Conservation (phyloP, 2,113 vertebrate species). For the Smithornis capensis region DNA sequence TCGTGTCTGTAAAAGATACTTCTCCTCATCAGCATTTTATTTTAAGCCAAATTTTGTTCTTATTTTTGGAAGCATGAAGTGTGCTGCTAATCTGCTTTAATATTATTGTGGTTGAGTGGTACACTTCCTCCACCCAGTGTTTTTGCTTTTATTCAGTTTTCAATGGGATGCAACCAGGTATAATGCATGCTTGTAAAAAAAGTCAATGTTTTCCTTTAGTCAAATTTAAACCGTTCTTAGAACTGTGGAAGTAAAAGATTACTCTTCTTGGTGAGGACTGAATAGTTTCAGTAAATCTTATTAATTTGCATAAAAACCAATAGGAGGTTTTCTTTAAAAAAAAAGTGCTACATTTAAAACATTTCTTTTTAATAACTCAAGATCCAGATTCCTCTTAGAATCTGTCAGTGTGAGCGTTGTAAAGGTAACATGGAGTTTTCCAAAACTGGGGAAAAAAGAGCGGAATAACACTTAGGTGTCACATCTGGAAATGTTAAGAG, state of each 20-base stretch:
- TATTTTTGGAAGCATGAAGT: not conserved
- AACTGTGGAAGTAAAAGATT: not conserved
- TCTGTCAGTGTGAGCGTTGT: not conserved
- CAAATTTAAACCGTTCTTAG: not conserved
- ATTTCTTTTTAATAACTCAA: not conserved
- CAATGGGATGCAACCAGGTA: not conserved
- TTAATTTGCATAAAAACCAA: not conserved
- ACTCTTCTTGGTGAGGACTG: not conserved
- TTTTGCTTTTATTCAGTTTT: not conserved
- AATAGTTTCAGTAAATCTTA: not conserved
- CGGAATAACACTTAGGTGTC: not conserved
- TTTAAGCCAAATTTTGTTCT: not conserved
- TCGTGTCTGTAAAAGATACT: not conserved
- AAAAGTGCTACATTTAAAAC: not conserved
- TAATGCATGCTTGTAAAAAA: not conserved
- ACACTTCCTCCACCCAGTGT: not conserved
- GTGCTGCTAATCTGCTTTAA: not conserved
- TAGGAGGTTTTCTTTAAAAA: not conserved
- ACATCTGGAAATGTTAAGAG: not conserved
- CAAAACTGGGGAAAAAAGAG: not conserved
- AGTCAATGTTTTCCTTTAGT: fast-evolving
- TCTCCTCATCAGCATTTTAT: not conserved
- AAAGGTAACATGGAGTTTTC: not conserved
- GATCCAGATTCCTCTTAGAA: not conserved
- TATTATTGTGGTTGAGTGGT: not conserved